Evolutionary conservation across 2,888 invertebrate genomes (phyloP), one percentile per base, ranked within the genome.

Genomic region (Fragum fragum): DNA sequence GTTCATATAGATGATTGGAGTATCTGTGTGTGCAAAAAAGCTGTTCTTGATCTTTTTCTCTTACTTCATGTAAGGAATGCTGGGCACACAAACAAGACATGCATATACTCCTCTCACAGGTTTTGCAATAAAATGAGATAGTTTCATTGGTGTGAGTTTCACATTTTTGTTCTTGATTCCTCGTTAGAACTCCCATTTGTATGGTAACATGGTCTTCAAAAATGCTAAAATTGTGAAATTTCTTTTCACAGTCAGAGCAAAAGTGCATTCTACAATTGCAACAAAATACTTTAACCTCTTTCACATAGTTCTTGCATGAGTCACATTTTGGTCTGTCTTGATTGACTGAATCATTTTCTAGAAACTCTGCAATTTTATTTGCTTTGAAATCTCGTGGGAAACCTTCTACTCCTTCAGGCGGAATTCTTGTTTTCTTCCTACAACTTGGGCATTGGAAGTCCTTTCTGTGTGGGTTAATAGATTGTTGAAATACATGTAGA

Each of bases 381-480:
- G 85, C 73, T 39, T 86, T 72, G 61, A 89, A 89, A 75, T 89
- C 89, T 29, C 76, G 79, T 16, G 83, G 84, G 52, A 88, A 87
- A 16, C 82, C 87, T n/a, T 72, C 39, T 2, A 82, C 59, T 0
- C 86, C 85, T 23, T 73, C 63, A 11, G 71, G 47, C 21, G 87
- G 85, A 16, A 80, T 47, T 11, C 53, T 52, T 18, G 84, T 84
- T 7, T 63, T 32, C 28, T 52, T 47, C 42, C 89, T 69, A 42
- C 89, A 89, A 26, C 83, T 78, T 36, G 89, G 89, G 75, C 89
- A 89, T 14, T 79, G 79, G 63, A 89, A 86, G 18, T 53, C 74
- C 28, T 47, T 68, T 1, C 61, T 55, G 1, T 16, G 32, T 21
- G 53, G 71, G 3, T 18, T 14, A 23, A 57, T 21, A 32, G 75